Conservation (phyloP, 1,140 invertebrate species). For the Eubasilissa regina region DNA sequence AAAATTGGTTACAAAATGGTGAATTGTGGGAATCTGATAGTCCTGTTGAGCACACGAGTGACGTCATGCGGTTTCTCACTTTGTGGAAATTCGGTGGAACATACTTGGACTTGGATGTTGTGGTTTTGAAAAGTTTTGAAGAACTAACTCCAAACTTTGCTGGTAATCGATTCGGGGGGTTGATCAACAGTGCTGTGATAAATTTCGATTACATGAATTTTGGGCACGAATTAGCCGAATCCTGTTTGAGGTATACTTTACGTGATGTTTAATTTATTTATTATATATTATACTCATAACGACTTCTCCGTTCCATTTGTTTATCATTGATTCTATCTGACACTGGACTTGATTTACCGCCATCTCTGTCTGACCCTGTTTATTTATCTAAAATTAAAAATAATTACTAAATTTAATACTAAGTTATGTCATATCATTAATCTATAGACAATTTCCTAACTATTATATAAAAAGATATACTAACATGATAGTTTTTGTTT, state of each 20-base stretch:
- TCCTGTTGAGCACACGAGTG: conserved; percentile 71
- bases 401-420: too few species aligned
- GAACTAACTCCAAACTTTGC: conserved; percentile 76
- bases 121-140: conserved; percentile 77
- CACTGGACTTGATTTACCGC: too few species aligned
- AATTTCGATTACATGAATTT: conserved; percentile 73
- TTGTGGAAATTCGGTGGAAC: conserved; percentile 76
- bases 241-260: conserved; percentile 70
- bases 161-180: conserved; percentile 74
- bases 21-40: conserved; percentile 67
- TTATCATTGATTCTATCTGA: too few species aligned
- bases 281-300: too few species aligned
- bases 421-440: too few species aligned
- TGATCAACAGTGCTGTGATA: conserved; percentile 78
- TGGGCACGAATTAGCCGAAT: conserved; percentile 74
- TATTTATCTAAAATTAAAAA: too few species aligned
- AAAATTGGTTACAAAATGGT: conserved; percentile 69
- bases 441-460: too few species aligned
- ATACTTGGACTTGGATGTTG: conserved; percentile 81
- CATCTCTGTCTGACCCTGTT: too few species aligned
- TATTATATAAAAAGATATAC: too few species aligned
- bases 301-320: too few species aligned
- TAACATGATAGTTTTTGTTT: too few species aligned
- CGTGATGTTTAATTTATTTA: too few species aligned
- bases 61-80: conserved; percentile 72